Percentiles rank a stretch among this genome's conserved stretches.
phyloP scores from a whole-genome alignment of 2,113 vertebrate genomes.

The Polyodon spathula region DNA sequence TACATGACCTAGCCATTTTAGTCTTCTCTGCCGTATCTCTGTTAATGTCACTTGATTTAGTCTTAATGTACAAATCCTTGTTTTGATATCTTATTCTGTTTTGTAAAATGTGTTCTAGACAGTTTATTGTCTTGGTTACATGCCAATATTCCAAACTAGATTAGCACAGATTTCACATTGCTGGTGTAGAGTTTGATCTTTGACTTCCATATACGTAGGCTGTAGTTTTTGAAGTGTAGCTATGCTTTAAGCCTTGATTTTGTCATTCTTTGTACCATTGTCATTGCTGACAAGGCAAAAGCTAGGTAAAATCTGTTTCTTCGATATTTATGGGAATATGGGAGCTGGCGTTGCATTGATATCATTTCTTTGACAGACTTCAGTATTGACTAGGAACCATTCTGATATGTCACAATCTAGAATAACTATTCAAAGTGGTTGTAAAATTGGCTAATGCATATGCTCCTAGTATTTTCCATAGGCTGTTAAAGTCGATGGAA shows the following conservation, averaged over 20 bases:
- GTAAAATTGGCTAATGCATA: background rate
- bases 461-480: background rate
- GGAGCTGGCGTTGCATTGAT: no score
- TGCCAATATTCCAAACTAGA: background rate
- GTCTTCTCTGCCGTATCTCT: background rate
- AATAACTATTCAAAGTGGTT: background rate
- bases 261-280: no score
- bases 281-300: no score
- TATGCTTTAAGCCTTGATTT: background rate
- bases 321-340: no score
- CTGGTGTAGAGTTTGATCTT: background rate
- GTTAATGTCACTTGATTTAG: background rate
- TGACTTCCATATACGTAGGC: background rate
- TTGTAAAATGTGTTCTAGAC: background rate
- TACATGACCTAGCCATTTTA: background rate
- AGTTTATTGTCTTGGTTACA: background rate
- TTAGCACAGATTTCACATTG: background rate
- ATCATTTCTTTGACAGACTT: background rate
- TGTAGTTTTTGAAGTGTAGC: background rate
- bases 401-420: background rate
- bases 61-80: background rate
- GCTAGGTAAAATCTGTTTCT: no score
- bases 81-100: background rate
- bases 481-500: conserved; percentile 3
- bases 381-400: background rate